Evolutionary conservation across 1,140 invertebrate genomes (phyloP).

Genomic region (Hylaeus volcanicus): DNA sequence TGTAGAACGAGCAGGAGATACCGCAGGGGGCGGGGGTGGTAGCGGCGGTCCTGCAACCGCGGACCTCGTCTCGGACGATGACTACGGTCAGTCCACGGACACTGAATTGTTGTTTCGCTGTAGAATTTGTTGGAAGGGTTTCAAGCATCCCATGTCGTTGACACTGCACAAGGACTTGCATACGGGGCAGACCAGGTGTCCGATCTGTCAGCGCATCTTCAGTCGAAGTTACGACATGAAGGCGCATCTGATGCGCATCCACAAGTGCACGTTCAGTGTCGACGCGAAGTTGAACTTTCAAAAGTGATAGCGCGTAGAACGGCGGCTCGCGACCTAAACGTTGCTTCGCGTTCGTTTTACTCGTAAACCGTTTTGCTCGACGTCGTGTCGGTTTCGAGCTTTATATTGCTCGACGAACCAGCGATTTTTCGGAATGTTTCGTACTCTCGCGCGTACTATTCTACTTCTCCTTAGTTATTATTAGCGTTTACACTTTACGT

Average conservation of each 20-base stretch:
- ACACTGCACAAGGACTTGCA: slow-evolving; percentile 89
- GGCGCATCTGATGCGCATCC: slow-evolving; percentile 83
- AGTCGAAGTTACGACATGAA: slow-evolving; percentile 85
- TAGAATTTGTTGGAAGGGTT: slow-evolving; percentile 87
- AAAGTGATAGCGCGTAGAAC: slow-evolving; percentile 51
- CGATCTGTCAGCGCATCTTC: slow-evolving; percentile 83
- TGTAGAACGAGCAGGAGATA: slow-evolving; percentile 72
- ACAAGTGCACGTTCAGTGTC: slow-evolving; percentile 71
- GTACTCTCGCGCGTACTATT: slow-evolving; percentile 3
- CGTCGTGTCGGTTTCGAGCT: too few species aligned
- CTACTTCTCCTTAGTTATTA: background rate
- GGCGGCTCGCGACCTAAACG: background rate
- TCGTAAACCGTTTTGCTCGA: background rate
- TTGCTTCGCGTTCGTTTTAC: background rate
- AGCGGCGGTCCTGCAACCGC: slow-evolving; percentile 44
- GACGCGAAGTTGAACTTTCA: slow-evolving; percentile 66
- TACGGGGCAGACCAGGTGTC: slow-evolving; percentile 86
- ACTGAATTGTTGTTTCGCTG: slow-evolving; percentile 82
- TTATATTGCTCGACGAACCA: background rate
- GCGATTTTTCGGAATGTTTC: background rate
- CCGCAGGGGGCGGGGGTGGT: slow-evolving; percentile 54
- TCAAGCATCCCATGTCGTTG: slow-evolving; percentile 88
- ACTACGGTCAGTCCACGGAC: slow-evolving; percentile 70
- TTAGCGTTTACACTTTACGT: background rate
- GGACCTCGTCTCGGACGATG: slow-evolving; percentile 69